Evolutionary conservation across 1,140 invertebrate species (phyloP).

Genomic region (Galleria mellonella): DNA sequence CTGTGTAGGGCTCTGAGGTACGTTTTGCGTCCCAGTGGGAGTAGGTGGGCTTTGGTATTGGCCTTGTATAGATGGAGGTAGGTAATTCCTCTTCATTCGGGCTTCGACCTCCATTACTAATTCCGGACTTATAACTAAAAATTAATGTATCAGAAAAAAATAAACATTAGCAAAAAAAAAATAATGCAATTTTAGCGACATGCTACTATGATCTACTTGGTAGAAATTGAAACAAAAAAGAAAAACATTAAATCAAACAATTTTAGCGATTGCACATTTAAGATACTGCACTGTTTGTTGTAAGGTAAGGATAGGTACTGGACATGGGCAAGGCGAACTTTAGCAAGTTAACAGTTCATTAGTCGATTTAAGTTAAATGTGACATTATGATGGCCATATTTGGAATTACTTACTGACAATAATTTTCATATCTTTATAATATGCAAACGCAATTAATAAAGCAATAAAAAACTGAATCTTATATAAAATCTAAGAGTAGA

Average conservation of each 20-base stretch:
- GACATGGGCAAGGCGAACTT: no score
- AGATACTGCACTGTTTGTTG: no score
- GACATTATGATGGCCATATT: no score
- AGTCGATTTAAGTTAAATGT: no score
- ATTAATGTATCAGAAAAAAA: conserved; percentile 55
- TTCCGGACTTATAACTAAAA: conserved; percentile 88
- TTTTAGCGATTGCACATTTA: not conserved
- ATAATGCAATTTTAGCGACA: not conserved
- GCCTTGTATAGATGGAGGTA: conserved; percentile 79
- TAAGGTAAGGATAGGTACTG: no score
- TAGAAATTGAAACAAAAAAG: not conserved
- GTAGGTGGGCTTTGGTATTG: conserved; percentile 22
- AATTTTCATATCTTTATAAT: no score
- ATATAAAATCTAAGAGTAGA: no score
- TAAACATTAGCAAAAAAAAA: conserved; percentile 51
- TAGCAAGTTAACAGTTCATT: no score
- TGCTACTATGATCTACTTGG: conserved; percentile 1
- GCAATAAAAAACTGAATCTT: no score
- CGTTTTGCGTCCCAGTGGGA: conserved; percentile 17
- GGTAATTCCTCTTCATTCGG: conserved; percentile 88
- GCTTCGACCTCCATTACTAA: conserved; percentile 91
- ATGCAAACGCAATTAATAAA: no score
- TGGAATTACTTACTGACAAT: no score
- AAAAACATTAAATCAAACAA: not conserved
- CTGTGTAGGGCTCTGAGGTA: conserved; percentile 23